Percentiles rank a stretch among this genome's conserved stretches.
Evolutionary conservation across 1,140 invertebrate genomes (phyloP).

Genomic region (Calephelis virginiensis): DNA sequence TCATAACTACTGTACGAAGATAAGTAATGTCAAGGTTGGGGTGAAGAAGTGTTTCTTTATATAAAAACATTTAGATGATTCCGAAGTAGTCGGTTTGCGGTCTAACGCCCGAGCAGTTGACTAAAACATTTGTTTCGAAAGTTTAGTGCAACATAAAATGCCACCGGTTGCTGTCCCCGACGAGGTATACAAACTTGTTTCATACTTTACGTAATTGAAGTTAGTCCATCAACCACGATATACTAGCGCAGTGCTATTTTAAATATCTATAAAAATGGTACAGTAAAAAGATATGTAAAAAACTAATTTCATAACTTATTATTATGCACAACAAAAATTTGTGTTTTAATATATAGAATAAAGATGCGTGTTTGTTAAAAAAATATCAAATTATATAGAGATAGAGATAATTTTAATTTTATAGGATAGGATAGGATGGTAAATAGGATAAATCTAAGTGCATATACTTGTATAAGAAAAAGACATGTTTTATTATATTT

Average conservation of each 20-base stretch:
- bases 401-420: too few relatives aligned
- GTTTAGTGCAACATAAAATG: constrained; percentile 43
- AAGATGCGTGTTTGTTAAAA: too few relatives aligned
- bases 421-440: too few relatives aligned
- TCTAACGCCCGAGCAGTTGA: constrained; percentile 31
- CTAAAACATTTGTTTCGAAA: constrained; percentile 7
- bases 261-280: constrained; percentile 18
- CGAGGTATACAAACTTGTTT: constrained; percentile 51
- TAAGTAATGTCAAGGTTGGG: constrained; percentile 52
- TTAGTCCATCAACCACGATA: constrained; percentile 1
- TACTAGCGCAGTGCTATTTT: constrained; percentile 16
- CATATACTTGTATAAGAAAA: too few relatives aligned
- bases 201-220: constrained; percentile 21
- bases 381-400: too few relatives aligned
- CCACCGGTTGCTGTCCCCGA: constrained; percentile 67
- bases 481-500: too few relatives aligned
- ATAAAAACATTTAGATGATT: constrained; percentile 39
- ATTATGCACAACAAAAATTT: too few relatives aligned
- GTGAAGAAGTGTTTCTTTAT: constrained; percentile 43
- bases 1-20: constrained; percentile 24
- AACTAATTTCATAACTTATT: not conserved
- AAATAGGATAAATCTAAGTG: too few relatives aligned
- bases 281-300: not conserved
- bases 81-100: constrained; percentile 50
- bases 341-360: too few relatives aligned